phyloP scores from a whole-genome alignment of 2,888 invertebrate genomes.

The Apodemia mormo region DNA sequence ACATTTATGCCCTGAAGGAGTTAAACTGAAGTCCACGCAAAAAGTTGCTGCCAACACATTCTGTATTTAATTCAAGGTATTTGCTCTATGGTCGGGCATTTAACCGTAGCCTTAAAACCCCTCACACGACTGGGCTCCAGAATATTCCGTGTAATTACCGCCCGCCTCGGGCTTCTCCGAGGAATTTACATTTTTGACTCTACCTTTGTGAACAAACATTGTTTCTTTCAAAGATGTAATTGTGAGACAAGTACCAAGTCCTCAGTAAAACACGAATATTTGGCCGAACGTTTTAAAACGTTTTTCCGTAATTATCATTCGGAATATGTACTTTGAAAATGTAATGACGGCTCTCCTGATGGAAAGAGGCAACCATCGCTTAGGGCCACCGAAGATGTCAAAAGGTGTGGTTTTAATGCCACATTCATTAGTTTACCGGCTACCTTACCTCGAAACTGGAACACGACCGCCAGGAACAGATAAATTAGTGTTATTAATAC shows the following conservation, averaged over 20 bases:
- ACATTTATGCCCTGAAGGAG: too few species aligned
- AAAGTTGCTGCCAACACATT: background rate
- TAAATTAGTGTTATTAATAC: too few species aligned
- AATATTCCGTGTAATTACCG: background rate
- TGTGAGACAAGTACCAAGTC: background rate
- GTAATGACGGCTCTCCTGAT: too few species aligned
- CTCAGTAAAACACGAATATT: background rate
- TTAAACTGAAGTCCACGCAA: background rate
- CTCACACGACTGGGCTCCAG: background rate
- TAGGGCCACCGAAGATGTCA: too few species aligned
- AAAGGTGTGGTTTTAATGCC: too few species aligned
- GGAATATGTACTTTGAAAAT: too few species aligned
- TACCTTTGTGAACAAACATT: slow-evolving; percentile 1
- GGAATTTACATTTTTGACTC: slow-evolving; percentile 5
- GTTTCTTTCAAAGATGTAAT: slow-evolving; percentile 1
- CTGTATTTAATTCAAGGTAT: background rate
- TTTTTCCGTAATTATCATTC: too few species aligned
- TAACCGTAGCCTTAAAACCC: background rate
- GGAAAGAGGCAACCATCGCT: too few species aligned
- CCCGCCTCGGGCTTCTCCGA: background rate
- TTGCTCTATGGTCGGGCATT: background rate
- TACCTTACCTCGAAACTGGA: too few species aligned
- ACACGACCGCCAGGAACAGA: too few species aligned
- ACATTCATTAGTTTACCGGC: too few species aligned
- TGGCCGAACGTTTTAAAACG: too few species aligned